Evolutionary conservation across 2,113 vertebrate species (phyloP).

Genomic region (Falcunculus frontatus): DNA sequence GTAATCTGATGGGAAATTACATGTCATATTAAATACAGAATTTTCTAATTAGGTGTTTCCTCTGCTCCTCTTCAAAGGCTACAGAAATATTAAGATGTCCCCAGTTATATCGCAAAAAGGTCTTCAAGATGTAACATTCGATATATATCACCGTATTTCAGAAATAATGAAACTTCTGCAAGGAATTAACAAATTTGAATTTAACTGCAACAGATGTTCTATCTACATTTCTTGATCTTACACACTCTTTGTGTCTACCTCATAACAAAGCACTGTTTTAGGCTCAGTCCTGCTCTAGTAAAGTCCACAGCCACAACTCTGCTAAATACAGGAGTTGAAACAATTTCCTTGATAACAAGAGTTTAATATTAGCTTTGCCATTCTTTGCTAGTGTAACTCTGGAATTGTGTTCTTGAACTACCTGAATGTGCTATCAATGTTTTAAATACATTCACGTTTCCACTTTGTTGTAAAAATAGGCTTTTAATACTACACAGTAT

Average conservation of each 20-base stretch:
- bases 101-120: not conserved
- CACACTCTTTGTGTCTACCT: not conserved
- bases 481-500: not conserved
- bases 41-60: not conserved
- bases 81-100: not conserved
- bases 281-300: not conserved
- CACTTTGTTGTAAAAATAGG: slow-evolving; percentile 14
- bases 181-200: not conserved
- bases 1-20: not conserved
- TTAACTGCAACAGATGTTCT: not conserved
- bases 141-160: not conserved
- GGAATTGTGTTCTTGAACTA: not conserved
- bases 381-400: not conserved
- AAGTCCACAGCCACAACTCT: not conserved
- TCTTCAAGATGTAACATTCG: not conserved
- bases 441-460: not conserved
- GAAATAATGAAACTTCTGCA: not conserved
- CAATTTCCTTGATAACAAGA: not conserved
- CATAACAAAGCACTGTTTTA: not conserved
- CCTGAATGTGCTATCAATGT: not conserved
- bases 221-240: not conserved
- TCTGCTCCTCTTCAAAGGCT: not conserved
- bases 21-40: not conserved
- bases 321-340: not conserved
- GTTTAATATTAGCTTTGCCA: not conserved